Base-by-base conservation (phyloP, 2,888 invertebrate species). In the Lepidochrysops patricia region DNA sequence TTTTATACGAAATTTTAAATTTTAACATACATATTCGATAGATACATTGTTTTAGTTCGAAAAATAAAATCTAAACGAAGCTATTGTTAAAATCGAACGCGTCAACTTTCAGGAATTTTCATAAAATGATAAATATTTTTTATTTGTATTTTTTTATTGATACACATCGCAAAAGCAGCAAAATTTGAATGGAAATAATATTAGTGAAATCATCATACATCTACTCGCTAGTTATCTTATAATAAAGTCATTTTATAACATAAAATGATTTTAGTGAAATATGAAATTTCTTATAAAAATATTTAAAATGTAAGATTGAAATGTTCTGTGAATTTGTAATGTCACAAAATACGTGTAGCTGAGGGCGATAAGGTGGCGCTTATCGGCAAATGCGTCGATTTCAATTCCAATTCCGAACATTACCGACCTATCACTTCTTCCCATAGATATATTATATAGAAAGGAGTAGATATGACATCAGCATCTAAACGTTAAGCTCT, bases 351-450 rank as follows among this genome's bases (percentile, higher is more conserved):
- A 70, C 69, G 66, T 70, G 70, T 69, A 65, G 73, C 73, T 73
- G 70, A 72, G 73, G 77, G 76, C 72, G 74, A 74, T 77, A 70
- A 72, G 70, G 70, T 68, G 66, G 68, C 73, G 70, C 74, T 79
- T 82, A 82, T 77, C 79, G 73, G 67, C 69, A 71, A 74, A 75
- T 75, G 72, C 74, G 72, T 79, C 78, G 79, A 80, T 83, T 77
- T 78, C 81, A 82, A 86, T 87, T 84, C 83, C 79, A 84, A 85
- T 84, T 85, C 84, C 75, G 79, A 76, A 75, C 79, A 82, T 84
- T 81, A 84, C 80, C 68, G 67, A 71, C 67, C 66, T 68, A 70
- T 71, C 67, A 52, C 66, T 63, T 58, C n/a, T n/a, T n/a, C n/a
- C n/a, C n/a, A n/a, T n/a, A n/a, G n/a, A n/a, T n/a, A n/a, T n/a